Evolutionary conservation across 1,140 invertebrate species (phyloP), one percentile per base, ranked within the genome.

Genomic region (Anadara kagoshimensis): DNA sequence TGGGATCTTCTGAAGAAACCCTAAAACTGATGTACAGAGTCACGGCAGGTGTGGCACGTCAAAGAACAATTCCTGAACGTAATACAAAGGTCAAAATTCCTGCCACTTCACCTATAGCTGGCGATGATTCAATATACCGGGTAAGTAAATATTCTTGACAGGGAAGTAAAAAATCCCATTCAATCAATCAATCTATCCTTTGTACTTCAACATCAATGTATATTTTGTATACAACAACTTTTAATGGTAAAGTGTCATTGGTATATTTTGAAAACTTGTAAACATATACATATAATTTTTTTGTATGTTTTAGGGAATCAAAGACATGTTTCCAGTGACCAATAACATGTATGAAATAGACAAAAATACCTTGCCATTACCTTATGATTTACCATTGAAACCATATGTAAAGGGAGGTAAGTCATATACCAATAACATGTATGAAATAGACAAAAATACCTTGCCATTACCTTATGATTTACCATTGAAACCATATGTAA

Each of bases 401-500:
- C 91, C 91, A 3, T 96, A 95, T 85, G 87, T 82, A 7, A 79
- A 83, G 0, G 84, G 86, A 71, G 94, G 95, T 90, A 68, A 64
- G 20, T 41, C 49, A 49, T 70, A n/a, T 59, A 75, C 88, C 66
- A 75, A 90, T 86, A 82, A 85, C 68, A 72, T 84, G 16, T 80
- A 89, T 5, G 80, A 90, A 74, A 81, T 83, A 47, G 20, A 69
- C 90, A 63, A 69, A 36, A 70, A 78, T 29, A 58, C 74, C 8
- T 94, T 96, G 85, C 92, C 93, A 3, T 83, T 95, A 74, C 94
- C 95, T n/a, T 95, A 94, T 85, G 95, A 96, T 90, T 83, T 95
- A 5, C 95, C 95, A 5, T 85, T 94, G 43, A 91, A 90, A 0
- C 91, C 91, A 3, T 96, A 95, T 85, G 87, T 82, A 7, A 79